Evolutionary conservation across 2,113 vertebrate genomes (phyloP), one percentile per base, ranked within the genome.

Genomic region (Lagopus muta): DNA sequence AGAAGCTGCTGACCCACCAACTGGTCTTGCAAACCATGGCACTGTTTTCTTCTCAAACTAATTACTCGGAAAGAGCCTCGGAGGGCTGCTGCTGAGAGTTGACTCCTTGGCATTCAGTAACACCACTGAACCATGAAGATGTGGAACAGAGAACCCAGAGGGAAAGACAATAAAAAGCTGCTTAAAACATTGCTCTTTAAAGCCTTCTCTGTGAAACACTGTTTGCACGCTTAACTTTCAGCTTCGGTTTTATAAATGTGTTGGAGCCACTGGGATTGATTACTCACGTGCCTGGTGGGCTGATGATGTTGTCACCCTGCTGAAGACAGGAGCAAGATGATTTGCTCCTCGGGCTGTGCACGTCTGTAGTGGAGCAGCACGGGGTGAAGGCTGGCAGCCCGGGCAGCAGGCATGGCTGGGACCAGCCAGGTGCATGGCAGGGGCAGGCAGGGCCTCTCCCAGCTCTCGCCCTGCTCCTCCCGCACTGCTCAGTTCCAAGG

Each of bases 41-140:
- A 93, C 28, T 87, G 13, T 75, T 88, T 83, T 92, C 60, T 92
- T 74, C 77, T 76, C 47, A 74, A 60, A 74, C 38, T 84, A 78
- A 66, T 90, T 70, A 76, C 30, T 81, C 67, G 0, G 1, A 75
- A 76, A 93, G 72, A 75, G 32, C 62, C 25, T 85, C 1, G 3
- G 40, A 30, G 75, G 43, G 8, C 32, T 64, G 25, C 45, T 88
- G 60, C 67, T 94, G 87, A 40, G 75, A 50, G 7, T 5, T 66
- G 82, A 60, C 65, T 92, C 90, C 57, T 58, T 52, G 38, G 82
- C 34, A 52, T 85, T 82, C 0, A 2, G 55, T 64, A 36, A 32
- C 52, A 54, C 32, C 69, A 43, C 28, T 57, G 76, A 85, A 81
- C 61, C 0, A 0, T 83, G 69, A 83, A 74, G 25, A 77, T 36